A percentile compares a stretch with the other conserved stretches of the same genome.
Conservation (phyloP, 2,888 invertebrate species). For the Agriotes lineatus region DNA sequence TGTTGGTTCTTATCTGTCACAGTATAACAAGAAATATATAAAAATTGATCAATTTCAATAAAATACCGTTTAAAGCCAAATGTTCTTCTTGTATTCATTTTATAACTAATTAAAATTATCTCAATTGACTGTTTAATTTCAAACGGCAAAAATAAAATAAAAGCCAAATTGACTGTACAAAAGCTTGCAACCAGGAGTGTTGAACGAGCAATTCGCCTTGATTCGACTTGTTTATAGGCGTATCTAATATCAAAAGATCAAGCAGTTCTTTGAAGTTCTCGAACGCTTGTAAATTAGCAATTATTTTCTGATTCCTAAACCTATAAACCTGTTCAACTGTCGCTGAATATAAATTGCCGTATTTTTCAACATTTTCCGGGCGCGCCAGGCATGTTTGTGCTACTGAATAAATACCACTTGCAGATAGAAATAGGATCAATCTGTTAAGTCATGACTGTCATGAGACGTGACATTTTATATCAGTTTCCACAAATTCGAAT, state of each 20-base stretch:
- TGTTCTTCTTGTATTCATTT: too few species aligned
- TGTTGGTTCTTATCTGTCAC: too few species aligned
- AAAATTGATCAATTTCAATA: too few species aligned
- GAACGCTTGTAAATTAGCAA: conserved; percentile 49
- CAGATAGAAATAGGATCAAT: conserved; percentile 12
- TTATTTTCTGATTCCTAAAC: conserved; percentile 45
- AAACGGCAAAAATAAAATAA: too few species aligned
- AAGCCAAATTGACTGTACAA: too few species aligned
- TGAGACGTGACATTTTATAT: too few species aligned
- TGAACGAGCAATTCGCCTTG: conserved; percentile 44
- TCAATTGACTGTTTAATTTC: not conserved
- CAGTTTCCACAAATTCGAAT: too few species aligned
- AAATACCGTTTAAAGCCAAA: too few species aligned
- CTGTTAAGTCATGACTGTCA: too few species aligned
- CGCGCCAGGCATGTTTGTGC: conserved; percentile 2
- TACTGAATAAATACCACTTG: not conserved
- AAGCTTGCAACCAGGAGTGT: too few species aligned
- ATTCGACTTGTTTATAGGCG: conserved; percentile 48
- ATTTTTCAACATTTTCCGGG: conserved; percentile 18
- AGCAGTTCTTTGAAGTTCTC: conserved; percentile 45
- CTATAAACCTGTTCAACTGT: conserved; percentile 34
- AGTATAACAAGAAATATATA: too few species aligned
- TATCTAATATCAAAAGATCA: conserved; percentile 50
- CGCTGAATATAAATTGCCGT: conserved; percentile 21
- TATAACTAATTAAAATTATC: too few species aligned